Evolutionary conservation across 1,140 invertebrate genomes (phyloP).

Genomic region (Brachionus paranguensis): DNA sequence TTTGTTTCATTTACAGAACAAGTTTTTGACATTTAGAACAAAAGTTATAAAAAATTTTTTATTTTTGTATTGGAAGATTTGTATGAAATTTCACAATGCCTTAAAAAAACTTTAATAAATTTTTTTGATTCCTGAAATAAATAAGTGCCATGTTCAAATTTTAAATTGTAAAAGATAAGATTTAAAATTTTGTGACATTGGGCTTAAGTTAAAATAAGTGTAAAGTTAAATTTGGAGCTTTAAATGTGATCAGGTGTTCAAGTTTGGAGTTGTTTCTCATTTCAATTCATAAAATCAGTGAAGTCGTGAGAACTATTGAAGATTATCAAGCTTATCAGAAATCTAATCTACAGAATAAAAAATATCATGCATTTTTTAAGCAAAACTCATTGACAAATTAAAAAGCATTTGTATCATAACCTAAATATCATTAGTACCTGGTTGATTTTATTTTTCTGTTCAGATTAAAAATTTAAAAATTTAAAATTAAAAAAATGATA

Average conservation of each 20-base stretch:
- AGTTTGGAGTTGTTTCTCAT: not conserved
- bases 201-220: too few relatives aligned
- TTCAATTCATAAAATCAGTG: not conserved
- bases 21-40: too few relatives aligned
- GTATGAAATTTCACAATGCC: too few relatives aligned
- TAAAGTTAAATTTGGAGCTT: too few relatives aligned
- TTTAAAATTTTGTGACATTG: too few relatives aligned
- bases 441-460: slow-evolving; percentile 11
- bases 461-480: not conserved
- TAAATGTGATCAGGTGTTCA: not conserved
- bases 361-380: not conserved
- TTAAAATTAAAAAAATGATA: not conserved
- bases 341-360: not conserved
- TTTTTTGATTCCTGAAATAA: too few relatives aligned
- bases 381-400: not conserved
- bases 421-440: not conserved
- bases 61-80: too few relatives aligned
- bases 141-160: too few relatives aligned
- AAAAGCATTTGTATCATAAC: not conserved
- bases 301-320: not conserved
- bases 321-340: not conserved
- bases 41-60: too few relatives aligned
- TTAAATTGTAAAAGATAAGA: too few relatives aligned
- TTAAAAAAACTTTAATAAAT: too few relatives aligned
- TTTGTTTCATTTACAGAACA: too few relatives aligned